Base-by-base conservation (phyloP, 2,888 invertebrate genomes). In the Hydropsyche betteni region DNA sequence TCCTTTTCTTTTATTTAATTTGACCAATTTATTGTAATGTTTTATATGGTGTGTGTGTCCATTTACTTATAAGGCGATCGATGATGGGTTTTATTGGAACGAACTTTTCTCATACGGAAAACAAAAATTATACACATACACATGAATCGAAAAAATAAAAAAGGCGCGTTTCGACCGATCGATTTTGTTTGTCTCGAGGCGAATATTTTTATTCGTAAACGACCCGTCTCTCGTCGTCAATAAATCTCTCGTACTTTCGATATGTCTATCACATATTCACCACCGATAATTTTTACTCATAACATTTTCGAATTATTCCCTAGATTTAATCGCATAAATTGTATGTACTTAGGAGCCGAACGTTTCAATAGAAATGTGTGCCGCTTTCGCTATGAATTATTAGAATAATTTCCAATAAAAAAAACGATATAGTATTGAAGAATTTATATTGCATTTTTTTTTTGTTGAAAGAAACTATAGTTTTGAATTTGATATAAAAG, bases 1-100 rank as follows among this genome's bases (percentile, higher is more conserved):
- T 58, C 75, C 77, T 77, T 78, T 78, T 78, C 78, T 77, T 78
- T 77, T 78, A 78, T 78, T 78, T 78, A 78, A 78, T 78, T 78
- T 78, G 78, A 75, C 77, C 78, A 78, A 78, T 78, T 78, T 78
- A 74, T 78, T 52, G 78, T 76, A 75, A 78, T 76, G 69, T 61
- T 64, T 52, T 76, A 24, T 24, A 24, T 24, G 24, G 72, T 75
- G 73, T 44, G 6, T 44, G 44, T 44, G 44, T 64, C 76, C 78
- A 75, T 78, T 78, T 78, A 75, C 78, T 78, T 76, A 74, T 70
- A 69, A 52, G 75, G 75, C 74, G 69, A 76, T 77, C 76, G 76
- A 77, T 79, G 79, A 79, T 77, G 77, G 79, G 77, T 76, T 77
- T 75, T 79, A 79, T 79, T 75, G 77, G 79, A 68, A 64, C 75